phyloP scores from a whole-genome alignment of 2,888 invertebrate species.

The Drosophila parthenogenetica region DNA sequence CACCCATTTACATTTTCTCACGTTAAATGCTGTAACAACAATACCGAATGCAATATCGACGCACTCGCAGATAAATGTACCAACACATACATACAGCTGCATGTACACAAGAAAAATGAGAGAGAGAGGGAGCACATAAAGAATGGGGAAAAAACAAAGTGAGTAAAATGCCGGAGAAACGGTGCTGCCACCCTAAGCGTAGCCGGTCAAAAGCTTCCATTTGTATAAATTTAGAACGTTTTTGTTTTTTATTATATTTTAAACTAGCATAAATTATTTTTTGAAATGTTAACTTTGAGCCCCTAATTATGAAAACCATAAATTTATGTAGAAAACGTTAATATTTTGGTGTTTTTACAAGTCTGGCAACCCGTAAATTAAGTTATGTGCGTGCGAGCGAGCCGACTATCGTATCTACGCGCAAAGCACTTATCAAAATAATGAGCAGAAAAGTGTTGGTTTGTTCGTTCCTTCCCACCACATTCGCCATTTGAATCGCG shows the following conservation, averaged over 20 bases:
- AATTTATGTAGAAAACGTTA: not conserved
- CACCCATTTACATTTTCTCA: constrained; percentile 36
- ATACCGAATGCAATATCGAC: constrained; percentile 51
- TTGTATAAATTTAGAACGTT: not conserved
- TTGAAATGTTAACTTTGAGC: not conserved
- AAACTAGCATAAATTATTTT: too few relatives aligned
- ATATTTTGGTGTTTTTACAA: constrained; percentile 20
- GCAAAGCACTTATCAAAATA: constrained; percentile 74
- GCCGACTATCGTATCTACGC: constrained; percentile 33
- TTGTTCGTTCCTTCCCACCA: constrained; percentile 66
- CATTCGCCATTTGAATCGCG: constrained; percentile 72
- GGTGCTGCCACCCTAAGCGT: constrained; percentile 43
- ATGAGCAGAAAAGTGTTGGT: constrained; percentile 67
- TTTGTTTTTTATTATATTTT: not conserved
- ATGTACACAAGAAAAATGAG: constrained; percentile 55
- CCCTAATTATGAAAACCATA: not conserved
- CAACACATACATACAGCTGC: constrained; percentile 52
- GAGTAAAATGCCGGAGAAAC: constrained; percentile 56
- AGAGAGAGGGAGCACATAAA: constrained; percentile 40
- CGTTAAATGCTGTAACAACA: constrained; percentile 19
- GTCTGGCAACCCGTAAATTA: constrained; percentile 42
- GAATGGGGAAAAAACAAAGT: constrained; percentile 55
- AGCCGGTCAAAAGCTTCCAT: constrained; percentile 20
- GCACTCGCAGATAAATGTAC: constrained; percentile 53
- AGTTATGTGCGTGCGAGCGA: constrained; percentile 46